These are phyloP conservation scores for Tadarida brasiliensis DNA, from an alignment of 2,797 vertebrate species.

Conservation along the genomic window DNA sequence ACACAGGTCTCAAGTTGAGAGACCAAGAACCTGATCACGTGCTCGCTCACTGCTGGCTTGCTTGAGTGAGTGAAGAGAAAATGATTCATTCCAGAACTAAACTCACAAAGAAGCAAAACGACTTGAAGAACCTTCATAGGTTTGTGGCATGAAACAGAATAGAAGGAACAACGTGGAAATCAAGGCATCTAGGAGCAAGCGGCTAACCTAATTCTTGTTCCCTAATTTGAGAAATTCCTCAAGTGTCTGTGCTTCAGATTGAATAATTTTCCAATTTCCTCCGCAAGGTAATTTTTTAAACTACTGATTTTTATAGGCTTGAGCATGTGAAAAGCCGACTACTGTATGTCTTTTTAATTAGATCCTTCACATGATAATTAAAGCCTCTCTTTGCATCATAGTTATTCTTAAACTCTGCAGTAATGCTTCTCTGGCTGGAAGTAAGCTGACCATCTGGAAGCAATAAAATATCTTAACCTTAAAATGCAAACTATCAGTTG, in stretches of 20 bases:
- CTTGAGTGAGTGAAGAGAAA: not conserved
- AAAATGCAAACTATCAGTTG: conserved; percentile 80
- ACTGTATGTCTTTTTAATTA: conserved; percentile 77
- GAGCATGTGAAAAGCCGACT: conserved; percentile 49
- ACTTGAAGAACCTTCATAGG: not conserved
- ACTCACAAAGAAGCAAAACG: conserved; percentile 37
- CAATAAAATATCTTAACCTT: conserved; percentile 80
- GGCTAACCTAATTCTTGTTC: conserved; percentile 53
- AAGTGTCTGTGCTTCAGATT: conserved; percentile 5
- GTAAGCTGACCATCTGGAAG: conserved; percentile 81
- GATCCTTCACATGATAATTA: conserved; percentile 76
- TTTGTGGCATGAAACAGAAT: not conserved
- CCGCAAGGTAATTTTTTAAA: conserved; percentile 79
- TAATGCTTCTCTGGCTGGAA: conserved; percentile 64
- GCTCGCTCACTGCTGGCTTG: not conserved
- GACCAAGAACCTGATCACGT: not conserved
- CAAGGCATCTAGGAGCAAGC: not conserved
- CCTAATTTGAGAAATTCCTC: conserved; percentile 52
- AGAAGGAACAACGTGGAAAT: not conserved
- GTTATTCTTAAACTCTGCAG: conserved; percentile 75
- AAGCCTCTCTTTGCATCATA: conserved; percentile 70
- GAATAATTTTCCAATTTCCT: conserved; percentile 76
- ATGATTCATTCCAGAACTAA: not conserved
- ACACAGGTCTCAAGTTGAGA: not conserved
- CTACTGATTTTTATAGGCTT: conserved; percentile 75